phyloP scores from a whole-genome alignment of 2,888 invertebrate species.

The Leptinotarsa haldemani region DNA sequence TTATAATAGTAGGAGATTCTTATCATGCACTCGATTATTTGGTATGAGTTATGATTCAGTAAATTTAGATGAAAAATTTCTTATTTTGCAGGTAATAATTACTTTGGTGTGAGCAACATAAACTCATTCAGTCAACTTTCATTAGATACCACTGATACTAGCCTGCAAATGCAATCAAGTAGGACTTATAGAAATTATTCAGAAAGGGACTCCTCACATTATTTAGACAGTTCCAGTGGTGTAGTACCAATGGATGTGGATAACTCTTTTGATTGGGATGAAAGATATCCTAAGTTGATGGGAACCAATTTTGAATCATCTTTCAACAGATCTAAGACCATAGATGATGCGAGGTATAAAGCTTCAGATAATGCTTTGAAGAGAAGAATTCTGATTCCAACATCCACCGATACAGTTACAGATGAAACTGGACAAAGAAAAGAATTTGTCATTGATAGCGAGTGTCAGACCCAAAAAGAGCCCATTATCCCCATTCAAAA shows the following conservation, averaged over 20 bases:
- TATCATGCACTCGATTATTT: constrained; percentile 2
- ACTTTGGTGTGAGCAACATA: neutral
- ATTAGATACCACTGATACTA: neutral
- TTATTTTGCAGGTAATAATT: constrained; percentile 6
- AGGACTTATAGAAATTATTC: neutral
- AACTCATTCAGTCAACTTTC: constrained; percentile 5
- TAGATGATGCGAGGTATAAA: constrained; percentile 17
- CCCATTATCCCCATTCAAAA: constrained; percentile 4
- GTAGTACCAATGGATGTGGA: constrained; percentile 38
- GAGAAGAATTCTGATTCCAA: constrained; percentile 3
- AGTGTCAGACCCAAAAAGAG: constrained; percentile 2
- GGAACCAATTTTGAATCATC: constrained; percentile 12
- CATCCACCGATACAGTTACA: neutral
- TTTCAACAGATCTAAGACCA: neutral
- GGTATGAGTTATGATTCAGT: neutral
- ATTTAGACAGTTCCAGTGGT: constrained; percentile 1
- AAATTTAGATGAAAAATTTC: neutral
- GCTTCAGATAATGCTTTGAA: constrained; percentile 18
- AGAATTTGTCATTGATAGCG: neutral
- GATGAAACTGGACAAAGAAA: neutral
- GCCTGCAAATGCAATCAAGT: neutral
- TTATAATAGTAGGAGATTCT: neutral
- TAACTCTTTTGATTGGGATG: constrained; percentile 24
- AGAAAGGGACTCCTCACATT: neutral
- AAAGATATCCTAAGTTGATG: constrained; percentile 28